Base-by-base conservation (phyloP, 1,140 invertebrate species). In the Drosophila pandora region DNA sequence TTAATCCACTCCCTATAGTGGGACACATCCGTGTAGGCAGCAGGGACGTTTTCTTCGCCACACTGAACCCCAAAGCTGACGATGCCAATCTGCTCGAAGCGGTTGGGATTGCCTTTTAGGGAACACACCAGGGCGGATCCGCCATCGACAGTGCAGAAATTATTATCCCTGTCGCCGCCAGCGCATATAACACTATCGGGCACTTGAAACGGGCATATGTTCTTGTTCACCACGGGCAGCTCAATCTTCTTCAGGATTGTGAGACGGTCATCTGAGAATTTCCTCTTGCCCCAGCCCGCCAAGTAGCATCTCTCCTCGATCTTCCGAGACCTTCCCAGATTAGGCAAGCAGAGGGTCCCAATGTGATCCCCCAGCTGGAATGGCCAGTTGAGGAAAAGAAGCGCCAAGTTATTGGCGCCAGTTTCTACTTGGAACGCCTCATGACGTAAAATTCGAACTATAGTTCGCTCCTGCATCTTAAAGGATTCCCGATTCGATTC, bases 21-120 rank as follows among this genome's bases (percentile, higher is more conserved):
- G 32, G 56, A 93, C 3, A 97, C 94, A 74, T 95, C 95, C 0
- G 95, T 95, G 81, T 97, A 97, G 28, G 95, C 94, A 4, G 96
- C 95, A 1, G 94, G 96, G 0, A 96, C 96, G n/a, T 95, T 93
- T 56, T 93, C 92, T 28, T 93, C 78, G 54, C 93, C 92, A 0
- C 94, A 90, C 6, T 76, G 82, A 56, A 95, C 93, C 1, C 95
- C 95, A 95, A 95, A 96, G 9, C 94, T 93, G 0, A 95, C 95
- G 7, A 96, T 91, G 2, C 95, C 95, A 5, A 93, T 93, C 17
- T 95, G 92, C 30, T 93, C 91, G 78, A 93, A 94, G 10, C 92
- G 89, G 39, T 93, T 92, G 12, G 93, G 92, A 3, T 73, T 41
- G 9, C 53, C 7, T 2, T 90, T 84, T 34, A 94, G 84, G 1